Evolutionary conservation across 2,888 invertebrate species (phyloP).

Genomic region (Polydrusus tereticollis): DNA sequence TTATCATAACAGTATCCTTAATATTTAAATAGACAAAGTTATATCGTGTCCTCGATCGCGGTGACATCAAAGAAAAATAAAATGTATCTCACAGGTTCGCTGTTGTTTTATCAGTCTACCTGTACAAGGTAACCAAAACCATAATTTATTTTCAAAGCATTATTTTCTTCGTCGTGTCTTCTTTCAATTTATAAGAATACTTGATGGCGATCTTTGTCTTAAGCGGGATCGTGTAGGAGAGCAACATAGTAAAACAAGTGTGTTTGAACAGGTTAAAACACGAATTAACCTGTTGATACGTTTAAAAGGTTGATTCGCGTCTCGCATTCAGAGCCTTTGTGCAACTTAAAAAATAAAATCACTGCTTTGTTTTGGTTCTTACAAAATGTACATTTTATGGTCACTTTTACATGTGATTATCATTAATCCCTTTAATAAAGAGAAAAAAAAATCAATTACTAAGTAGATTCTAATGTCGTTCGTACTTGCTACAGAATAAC

Average conservation of each 20-base stretch:
- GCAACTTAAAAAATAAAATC: too few relatives aligned
- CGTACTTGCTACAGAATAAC: too few relatives aligned
- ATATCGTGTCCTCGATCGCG: not conserved
- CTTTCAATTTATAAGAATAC: not conserved
- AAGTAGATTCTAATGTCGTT: too few relatives aligned
- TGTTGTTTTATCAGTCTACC: not conserved
- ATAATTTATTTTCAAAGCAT: constrained; percentile 2
- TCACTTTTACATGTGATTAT: too few relatives aligned
- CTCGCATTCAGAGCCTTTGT: too few relatives aligned
- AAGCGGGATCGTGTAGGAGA: not conserved
- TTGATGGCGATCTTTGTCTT: not conserved
- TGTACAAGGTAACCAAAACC: not conserved
- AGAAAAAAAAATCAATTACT: too few relatives aligned
- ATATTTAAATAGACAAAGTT: not conserved
- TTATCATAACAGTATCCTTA: too few relatives aligned
- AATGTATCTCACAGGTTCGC: not conserved
- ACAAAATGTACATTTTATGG: too few relatives aligned
- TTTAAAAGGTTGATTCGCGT: not conserved
- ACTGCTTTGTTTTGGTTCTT: too few relatives aligned
- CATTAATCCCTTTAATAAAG: too few relatives aligned
- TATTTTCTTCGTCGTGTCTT: not conserved
- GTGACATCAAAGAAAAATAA: not conserved
- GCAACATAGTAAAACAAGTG: not conserved
- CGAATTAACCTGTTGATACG: not conserved
- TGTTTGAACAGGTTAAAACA: not conserved